These are phyloP conservation scores for Brachionus rubens DNA, from an alignment of 1,140 invertebrate genomes.

Conservation along the genomic window DNA sequence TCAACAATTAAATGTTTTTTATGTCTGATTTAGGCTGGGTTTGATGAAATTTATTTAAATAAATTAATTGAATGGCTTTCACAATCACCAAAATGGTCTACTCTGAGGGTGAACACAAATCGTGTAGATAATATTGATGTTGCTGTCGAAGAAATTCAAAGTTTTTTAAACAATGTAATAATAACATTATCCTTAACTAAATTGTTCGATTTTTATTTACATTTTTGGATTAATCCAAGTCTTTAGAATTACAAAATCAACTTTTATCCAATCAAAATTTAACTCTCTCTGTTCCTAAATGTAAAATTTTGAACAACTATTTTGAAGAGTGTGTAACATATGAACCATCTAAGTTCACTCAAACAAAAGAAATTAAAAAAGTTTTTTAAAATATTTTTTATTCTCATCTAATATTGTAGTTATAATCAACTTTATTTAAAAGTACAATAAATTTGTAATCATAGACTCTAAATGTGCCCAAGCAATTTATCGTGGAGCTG, in stretches of 20 bases:
- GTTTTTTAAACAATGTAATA: background rate
- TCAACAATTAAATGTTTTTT: background rate
- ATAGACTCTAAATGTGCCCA: constrained; percentile 44
- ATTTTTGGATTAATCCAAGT: too few species aligned
- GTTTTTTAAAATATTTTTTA: too few species aligned
- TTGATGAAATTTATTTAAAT: background rate
- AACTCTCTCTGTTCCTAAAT: background rate
- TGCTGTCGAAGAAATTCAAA: background rate
- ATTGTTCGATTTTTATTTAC: background rate
- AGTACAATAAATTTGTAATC: constrained; percentile 4
- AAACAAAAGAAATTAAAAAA: background rate
- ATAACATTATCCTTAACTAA: background rate
- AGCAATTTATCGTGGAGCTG: constrained; percentile 17
- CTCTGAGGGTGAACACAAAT: constrained; percentile 11
- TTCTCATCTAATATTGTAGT: too few species aligned
- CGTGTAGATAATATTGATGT: background rate
- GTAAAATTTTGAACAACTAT: background rate
- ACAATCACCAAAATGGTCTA: background rate
- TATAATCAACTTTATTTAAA: background rate
- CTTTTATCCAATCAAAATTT: too few species aligned
- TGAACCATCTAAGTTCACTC: background rate
- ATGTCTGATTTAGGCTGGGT: background rate
- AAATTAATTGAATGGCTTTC: constrained; percentile 6
- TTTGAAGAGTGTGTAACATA: background rate
- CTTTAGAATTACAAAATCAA: background rate